Evolutionary conservation across 2,888 invertebrate species (phyloP), one percentile per base, ranked within the genome.

Genomic region (Drosophila nigricruria): DNA sequence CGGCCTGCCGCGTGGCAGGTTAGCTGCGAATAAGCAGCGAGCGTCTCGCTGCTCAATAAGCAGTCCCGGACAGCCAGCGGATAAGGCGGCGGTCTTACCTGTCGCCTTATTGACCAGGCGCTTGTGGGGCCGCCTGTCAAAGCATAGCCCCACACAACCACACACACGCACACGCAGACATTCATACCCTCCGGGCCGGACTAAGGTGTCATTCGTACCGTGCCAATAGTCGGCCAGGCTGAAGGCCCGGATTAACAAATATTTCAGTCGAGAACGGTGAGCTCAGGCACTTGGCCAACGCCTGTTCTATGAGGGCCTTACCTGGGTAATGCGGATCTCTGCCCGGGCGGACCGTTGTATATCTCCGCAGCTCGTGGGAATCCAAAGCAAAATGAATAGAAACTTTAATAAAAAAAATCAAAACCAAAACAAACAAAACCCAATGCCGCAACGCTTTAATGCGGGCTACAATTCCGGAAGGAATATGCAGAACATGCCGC

Each of bases 61-160:
- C 75, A 77, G 77, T 57, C 75, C 77, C 77, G 77, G 77, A 77
- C 79, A 77, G 70, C 70, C 75, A 77, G 77, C 77, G 79, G 79
- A 9, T 69, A 47, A 54, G 27, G 34, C 60, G 73, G 58, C 18
- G 30, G 34, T 43, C 5, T 49, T 3, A 49, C 0, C 49, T 12
- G 34, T 9, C 58, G 54, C 25, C 25, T 59, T 36, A 56, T 60
- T 27, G 73, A 76, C 78, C 58, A 78, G 75, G 69, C 73, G 73
- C 34, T 77, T 77, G 77, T 77, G 77, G 49, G 65, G 54, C 66
- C 77, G 66, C 71, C 77, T 77, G 71, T 18, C 16, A 62, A 62
- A 72, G 30, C 8, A 57, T 36, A 58, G 57, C 20, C 60, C 73
- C 57, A 68, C 68, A 66, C 65, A 45, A 32, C 12, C 40, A 40